Evolutionary conservation across 1,140 invertebrate genomes (phyloP).

Genomic region (Andricus grossulariae): DNA sequence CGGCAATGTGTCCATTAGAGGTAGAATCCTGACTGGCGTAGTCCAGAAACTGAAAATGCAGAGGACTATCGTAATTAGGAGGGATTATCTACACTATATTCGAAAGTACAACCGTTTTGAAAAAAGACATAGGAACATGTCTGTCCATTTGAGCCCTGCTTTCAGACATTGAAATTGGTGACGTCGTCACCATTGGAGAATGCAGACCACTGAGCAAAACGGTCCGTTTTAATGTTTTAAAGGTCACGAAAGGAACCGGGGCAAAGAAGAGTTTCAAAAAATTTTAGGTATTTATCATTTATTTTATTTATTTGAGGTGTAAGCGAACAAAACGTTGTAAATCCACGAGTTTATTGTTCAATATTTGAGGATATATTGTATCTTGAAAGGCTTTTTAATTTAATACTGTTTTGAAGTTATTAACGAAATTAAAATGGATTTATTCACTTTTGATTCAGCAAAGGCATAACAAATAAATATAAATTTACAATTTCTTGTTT

Average conservation of each 20-base stretch:
- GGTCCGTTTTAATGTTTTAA: slow-evolving; percentile 98
- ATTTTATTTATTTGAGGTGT: too few relatives aligned
- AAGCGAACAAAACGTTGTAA: too few relatives aligned
- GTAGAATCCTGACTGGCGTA: slow-evolving; percentile 96
- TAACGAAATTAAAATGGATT: too few relatives aligned
- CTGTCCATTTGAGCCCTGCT: slow-evolving; percentile 98
- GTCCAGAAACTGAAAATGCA: slow-evolving; percentile 99
- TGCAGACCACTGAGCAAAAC: slow-evolving; percentile 99
- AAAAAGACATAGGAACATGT: slow-evolving; percentile 99
- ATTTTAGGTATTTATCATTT: slow-evolving; percentile 77
- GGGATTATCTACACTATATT: slow-evolving; percentile 99
- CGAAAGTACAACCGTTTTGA: slow-evolving; percentile 99
- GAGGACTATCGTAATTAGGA: slow-evolving; percentile 96
- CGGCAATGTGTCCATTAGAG: slow-evolving; percentile 98
- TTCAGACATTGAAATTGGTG: slow-evolving; percentile 98
- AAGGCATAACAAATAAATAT: too few relatives aligned
- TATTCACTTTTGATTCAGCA: too few relatives aligned
- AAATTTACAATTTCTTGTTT: too few relatives aligned
- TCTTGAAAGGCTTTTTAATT: too few relatives aligned
- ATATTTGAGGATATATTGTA: too few relatives aligned
- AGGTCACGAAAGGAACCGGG: slow-evolving; percentile 95
- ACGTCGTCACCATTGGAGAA: slow-evolving; percentile 99
- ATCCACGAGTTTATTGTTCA: too few relatives aligned
- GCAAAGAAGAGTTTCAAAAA: slow-evolving; percentile 98
- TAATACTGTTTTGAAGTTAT: too few relatives aligned